Conservation (phyloP, 1,140 invertebrate genomes). For the Drosophila takahashii region DNA sequence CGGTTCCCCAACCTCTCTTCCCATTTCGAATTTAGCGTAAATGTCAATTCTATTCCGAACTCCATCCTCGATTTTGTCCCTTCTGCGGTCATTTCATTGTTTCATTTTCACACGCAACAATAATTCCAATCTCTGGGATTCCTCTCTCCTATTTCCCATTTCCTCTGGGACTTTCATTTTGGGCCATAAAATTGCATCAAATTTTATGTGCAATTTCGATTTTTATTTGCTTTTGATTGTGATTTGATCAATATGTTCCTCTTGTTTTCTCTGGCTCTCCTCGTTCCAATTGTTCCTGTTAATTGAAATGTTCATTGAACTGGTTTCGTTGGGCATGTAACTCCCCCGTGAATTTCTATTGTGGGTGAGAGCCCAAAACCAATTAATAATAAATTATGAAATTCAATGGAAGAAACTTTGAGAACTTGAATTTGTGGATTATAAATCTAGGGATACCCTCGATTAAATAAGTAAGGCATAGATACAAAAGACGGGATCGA, state of each 20-base stretch:
- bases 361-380: slow-evolving; percentile 36
- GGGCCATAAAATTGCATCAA: slow-evolving; percentile 73
- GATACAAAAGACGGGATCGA: neutral
- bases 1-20: slow-evolving; percentile 1
- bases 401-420: slow-evolving; percentile 59
- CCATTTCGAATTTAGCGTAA: slow-evolving; percentile 57
- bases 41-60: slow-evolving; percentile 62
- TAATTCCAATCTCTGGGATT: slow-evolving; percentile 49
- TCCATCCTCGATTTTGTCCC: slow-evolving; percentile 12
- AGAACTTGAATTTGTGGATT: slow-evolving; percentile 20
- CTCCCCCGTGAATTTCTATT: slow-evolving; percentile 52
- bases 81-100: slow-evolving; percentile 77
- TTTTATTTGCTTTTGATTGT: slow-evolving; percentile 81
- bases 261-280: slow-evolving; percentile 18
- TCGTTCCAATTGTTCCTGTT: slow-evolving; percentile 44
- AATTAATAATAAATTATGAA: slow-evolving; percentile 81
- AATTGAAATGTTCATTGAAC: slow-evolving; percentile 76
- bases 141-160: slow-evolving; percentile 4
- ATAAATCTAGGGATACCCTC: slow-evolving; percentile 7
- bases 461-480: neutral
- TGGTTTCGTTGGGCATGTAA: slow-evolving; percentile 43
- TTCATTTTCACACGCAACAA: slow-evolving; percentile 79
- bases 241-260: slow-evolving; percentile 76
- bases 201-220: slow-evolving; percentile 80
- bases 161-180: slow-evolving; percentile 38